A percentile compares a stretch with the other conserved stretches of the same genome.
These are phyloP conservation scores for Equus przewalskii DNA, from an alignment of 2,113 vertebrate genomes.

Conservation along the genomic window DNA sequence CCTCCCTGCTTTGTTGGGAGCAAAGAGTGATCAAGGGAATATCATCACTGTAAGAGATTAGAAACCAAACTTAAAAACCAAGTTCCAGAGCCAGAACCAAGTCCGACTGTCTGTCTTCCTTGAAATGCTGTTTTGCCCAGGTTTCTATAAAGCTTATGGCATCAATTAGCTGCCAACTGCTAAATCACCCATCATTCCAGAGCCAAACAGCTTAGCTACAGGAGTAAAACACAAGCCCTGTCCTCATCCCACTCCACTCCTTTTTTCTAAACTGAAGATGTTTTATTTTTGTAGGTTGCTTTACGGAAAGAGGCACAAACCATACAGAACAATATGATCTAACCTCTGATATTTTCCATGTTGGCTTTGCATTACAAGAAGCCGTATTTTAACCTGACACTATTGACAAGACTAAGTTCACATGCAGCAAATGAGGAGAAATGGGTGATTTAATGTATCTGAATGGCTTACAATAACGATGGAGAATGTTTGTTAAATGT, in stretches of 20 bases:
- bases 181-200: background rate
- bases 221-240: background rate
- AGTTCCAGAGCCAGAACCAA: slow-evolving; percentile 11
- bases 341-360: background rate
- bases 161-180: background rate
- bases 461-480: background rate
- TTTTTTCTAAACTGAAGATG: slow-evolving; percentile 28
- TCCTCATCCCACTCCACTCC: background rate
- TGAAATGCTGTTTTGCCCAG: slow-evolving; percentile 32
- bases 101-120: background rate
- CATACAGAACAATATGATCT: background rate
- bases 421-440: background rate
- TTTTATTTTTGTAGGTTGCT: slow-evolving; percentile 49
- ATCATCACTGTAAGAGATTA: background rate
- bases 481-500: background rate
- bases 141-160: slow-evolving; percentile 29
- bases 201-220: background rate
- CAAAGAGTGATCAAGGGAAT: background rate
- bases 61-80: slow-evolving; percentile 32
- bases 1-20: background rate
- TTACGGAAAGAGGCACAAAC: slow-evolving; percentile 37
- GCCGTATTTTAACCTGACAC: slow-evolving; percentile 33
- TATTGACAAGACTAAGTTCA: background rate
- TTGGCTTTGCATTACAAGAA: background rate
- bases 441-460: background rate